Conservation (phyloP, 2,888 invertebrate species). For the Pandemis corylana region DNA sequence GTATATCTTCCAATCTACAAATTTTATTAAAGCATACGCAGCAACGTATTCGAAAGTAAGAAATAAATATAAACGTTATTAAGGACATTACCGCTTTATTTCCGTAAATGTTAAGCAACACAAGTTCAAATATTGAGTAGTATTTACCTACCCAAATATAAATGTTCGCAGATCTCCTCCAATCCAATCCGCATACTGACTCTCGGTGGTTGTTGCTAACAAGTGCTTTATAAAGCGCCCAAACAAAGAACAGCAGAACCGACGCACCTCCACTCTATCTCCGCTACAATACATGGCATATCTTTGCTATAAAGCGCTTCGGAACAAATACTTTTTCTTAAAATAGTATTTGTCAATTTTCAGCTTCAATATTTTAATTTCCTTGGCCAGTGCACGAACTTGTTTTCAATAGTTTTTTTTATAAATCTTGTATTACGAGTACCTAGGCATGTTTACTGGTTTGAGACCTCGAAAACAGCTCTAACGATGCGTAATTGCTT, state of each 20-base stretch:
- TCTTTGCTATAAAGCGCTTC: background rate
- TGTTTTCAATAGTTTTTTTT: too few relatives aligned
- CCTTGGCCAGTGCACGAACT: too few relatives aligned
- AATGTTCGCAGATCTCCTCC: background rate
- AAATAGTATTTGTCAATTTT: background rate
- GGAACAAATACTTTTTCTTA: background rate
- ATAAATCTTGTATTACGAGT: too few relatives aligned
- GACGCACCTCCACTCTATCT: background rate
- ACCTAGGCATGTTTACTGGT: too few relatives aligned
- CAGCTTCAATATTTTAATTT: background rate
- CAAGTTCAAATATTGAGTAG: background rate
- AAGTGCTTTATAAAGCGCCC: constrained; percentile 40
- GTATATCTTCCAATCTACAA: too few relatives aligned
- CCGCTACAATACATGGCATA: background rate
- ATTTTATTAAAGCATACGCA: too few relatives aligned
- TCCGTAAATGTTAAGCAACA: too few relatives aligned
- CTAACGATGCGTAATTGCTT: too few relatives aligned
- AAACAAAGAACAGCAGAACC: constrained; percentile 36
- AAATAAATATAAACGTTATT: too few relatives aligned
- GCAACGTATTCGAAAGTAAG: too few relatives aligned
- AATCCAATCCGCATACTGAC: constrained; percentile 12
- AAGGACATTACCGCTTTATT: too few relatives aligned
- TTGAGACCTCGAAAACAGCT: too few relatives aligned
- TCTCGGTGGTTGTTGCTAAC: constrained; percentile 28
- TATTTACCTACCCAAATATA: background rate